Percentiles rank a stretch among this genome's conserved stretches.
These are phyloP conservation scores for Crax fasciolata DNA, from an alignment of 2,797 vertebrate genomes.

Conservation along the genomic window DNA sequence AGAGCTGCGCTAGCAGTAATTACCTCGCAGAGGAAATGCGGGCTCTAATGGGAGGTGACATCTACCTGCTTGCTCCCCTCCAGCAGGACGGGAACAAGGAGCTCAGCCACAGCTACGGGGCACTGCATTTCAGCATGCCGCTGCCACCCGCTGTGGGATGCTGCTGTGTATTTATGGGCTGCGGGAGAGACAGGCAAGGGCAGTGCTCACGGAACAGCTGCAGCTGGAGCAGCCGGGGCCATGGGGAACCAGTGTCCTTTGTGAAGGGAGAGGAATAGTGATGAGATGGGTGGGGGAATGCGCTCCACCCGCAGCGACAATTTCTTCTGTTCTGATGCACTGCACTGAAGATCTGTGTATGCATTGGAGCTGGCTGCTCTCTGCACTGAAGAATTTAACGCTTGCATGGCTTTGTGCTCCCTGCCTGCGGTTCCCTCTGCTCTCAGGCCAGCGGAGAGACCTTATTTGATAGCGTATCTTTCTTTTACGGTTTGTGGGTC, in stretches of 20 bases:
- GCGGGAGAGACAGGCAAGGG: neutral
- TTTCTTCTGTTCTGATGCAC: neutral
- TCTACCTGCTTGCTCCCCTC: neutral
- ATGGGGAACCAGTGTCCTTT: neutral
- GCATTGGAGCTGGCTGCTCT: neutral
- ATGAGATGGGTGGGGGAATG: neutral
- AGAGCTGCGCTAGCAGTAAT: neutral
- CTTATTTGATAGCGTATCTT: neutral
- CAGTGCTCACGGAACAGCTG: neutral
- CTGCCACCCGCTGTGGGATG: neutral
- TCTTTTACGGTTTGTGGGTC: neutral
- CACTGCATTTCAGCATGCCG: rapidly evolving
- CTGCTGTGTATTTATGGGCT: neutral
- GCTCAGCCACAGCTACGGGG: neutral
- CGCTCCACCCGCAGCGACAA: neutral
- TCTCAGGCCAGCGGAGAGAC: neutral
- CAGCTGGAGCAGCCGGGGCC: rapidly evolving
- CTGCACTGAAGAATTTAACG: neutral
- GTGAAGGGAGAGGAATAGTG: neutral
- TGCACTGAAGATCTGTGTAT: neutral
- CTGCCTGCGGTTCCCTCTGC: neutral
- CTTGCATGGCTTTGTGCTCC: neutral
- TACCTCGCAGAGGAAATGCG: neutral
- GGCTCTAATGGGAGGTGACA: neutral
- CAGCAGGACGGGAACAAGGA: neutral